Conservation (phyloP, 2,888 invertebrate genomes). For the Eulithis testata region DNA sequence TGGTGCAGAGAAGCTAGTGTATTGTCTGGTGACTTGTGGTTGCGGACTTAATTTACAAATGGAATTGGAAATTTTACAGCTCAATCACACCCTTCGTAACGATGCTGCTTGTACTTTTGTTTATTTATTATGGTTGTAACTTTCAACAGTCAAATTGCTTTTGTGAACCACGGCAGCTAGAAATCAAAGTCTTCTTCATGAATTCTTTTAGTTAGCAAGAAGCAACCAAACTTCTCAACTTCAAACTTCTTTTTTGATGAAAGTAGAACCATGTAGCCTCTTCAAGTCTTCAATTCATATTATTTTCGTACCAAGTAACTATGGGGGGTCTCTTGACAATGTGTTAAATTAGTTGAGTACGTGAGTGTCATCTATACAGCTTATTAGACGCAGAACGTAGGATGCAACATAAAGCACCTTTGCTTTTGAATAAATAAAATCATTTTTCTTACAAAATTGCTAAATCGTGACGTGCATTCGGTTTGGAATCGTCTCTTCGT, state of each 20-base stretch:
- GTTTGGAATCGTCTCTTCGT: slow-evolving; percentile 19
- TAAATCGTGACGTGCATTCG: slow-evolving; percentile 36
- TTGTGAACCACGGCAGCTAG: background rate
- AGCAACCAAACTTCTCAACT: background rate
- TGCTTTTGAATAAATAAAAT: slow-evolving; percentile 37
- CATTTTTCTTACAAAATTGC: slow-evolving; percentile 39
- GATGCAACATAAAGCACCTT: slow-evolving; percentile 34
- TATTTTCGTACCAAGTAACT: slow-evolving; percentile 58
- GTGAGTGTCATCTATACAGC: slow-evolving; percentile 65
- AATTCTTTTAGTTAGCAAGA: background rate
- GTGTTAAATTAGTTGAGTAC: slow-evolving; percentile 71
- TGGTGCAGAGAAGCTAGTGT: slow-evolving; percentile 29
- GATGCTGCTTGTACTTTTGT: background rate
- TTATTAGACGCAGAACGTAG: slow-evolving; percentile 40
- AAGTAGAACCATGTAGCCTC: slow-evolving; percentile 22
- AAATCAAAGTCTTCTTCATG: too few relatives aligned
- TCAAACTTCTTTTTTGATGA: background rate
- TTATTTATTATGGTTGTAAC: background rate
- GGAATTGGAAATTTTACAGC: slow-evolving; percentile 27
- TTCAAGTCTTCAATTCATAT: slow-evolving; percentile 48
- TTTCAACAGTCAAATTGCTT: background rate
- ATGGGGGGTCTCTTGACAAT: slow-evolving; percentile 57
- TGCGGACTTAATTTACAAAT: slow-evolving; percentile 45
- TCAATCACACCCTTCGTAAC: slow-evolving; percentile 11
- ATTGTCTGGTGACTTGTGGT: slow-evolving; percentile 25